Evolutionary conservation across 2,797 vertebrate genomes (phyloP).

Genomic region (Pteronotus mesoamericanus): DNA sequence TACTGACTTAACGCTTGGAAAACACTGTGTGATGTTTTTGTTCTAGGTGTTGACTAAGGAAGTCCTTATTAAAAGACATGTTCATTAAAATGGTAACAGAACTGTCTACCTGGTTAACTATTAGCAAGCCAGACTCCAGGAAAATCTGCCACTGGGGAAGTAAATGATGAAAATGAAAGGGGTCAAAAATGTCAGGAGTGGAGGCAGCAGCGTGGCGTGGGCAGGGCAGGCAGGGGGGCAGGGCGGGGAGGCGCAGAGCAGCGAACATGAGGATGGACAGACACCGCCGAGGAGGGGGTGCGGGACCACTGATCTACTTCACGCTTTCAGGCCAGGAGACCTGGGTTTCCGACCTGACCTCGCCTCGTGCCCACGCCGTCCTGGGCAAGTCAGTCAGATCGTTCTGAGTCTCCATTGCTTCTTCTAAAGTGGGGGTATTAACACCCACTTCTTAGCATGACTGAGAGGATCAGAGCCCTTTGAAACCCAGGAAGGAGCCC

Average conservation of each 20-base stretch:
- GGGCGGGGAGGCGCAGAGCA: accelerated
- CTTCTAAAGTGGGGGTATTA: neutral
- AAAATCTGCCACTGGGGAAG: neutral
- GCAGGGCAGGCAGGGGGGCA: too few species aligned
- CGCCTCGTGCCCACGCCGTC: neutral
- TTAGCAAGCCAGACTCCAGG: neutral
- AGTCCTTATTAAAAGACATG: neutral
- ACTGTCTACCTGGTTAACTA: neutral
- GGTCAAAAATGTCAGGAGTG: too few species aligned
- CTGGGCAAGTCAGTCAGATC: neutral
- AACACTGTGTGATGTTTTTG: neutral
- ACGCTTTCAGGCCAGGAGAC: neutral
- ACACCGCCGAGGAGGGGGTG: neutral
- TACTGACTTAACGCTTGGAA: neutral
- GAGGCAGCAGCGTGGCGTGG: neutral
- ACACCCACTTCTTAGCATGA: neutral
- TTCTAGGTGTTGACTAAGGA: neutral
- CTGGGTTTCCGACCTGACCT: neutral
- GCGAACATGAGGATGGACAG: neutral
- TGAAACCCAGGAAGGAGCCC: neutral
- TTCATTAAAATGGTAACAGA: neutral
- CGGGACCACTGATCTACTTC: neutral
- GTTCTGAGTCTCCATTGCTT: neutral
- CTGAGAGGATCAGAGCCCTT: neutral
- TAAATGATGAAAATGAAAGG: neutral